A percentile compares a stretch with the other conserved stretches of the same genome.
Conservation (phyloP, 2,888 invertebrate genomes). For the Bursaphelenchus okinawaensis region DNA sequence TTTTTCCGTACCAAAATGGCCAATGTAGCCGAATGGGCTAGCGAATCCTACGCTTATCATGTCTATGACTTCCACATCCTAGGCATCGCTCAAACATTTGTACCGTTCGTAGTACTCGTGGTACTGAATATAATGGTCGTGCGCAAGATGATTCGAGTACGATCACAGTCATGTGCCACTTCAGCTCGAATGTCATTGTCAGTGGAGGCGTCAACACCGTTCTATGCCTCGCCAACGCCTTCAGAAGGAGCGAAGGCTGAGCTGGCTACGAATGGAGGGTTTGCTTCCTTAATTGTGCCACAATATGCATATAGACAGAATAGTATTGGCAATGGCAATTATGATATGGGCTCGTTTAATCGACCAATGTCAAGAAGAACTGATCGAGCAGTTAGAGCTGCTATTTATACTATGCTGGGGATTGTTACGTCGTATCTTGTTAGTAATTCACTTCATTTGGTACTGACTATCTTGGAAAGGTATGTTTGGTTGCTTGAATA, state of each 20-base stretch:
- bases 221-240: not conserved
- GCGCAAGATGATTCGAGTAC: constrained; percentile 2
- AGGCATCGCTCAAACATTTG: constrained; percentile 48
- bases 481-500: too few relatives aligned
- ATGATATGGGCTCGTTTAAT: constrained; percentile 1
- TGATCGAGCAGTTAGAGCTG: constrained; percentile 40
- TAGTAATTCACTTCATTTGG: constrained; percentile 50
- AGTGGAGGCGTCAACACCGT: not conserved
- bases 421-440: constrained; percentile 55
- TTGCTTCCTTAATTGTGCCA: not conserved
- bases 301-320: not conserved
- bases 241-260: not conserved
- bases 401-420: constrained; percentile 55
- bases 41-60: constrained; percentile 30
- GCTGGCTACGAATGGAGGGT: not conserved
- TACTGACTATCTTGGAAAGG: constrained; percentile 51
- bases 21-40: constrained; percentile 30
- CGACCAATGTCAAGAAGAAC: constrained; percentile 17
- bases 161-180: not conserved
- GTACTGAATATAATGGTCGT: constrained; percentile 39
- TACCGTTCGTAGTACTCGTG: constrained; percentile 51
- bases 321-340: not conserved
- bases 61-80: constrained; percentile 52
- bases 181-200: not conserved
- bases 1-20: constrained; percentile 44